These are phyloP conservation scores for Plumapathes pennacea DNA, from an alignment of 92 coral and sea anemone species.

Conservation along the genomic window DNA sequence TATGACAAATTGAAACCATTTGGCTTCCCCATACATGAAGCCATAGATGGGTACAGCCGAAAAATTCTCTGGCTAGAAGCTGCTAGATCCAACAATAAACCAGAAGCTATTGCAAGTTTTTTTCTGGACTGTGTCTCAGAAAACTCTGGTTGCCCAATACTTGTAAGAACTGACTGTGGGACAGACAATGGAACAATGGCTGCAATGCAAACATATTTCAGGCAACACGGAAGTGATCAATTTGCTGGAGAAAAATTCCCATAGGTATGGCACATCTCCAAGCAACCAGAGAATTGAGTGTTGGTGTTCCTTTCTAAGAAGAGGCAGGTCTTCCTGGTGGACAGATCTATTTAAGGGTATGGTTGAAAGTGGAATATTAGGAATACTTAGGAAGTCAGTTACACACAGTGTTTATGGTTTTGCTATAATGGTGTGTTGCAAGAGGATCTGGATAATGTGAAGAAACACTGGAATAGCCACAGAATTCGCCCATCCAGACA, in stretches of 20 bases:
- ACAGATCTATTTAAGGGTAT: constrained; percentile 34
- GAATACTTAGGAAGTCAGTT: too few species aligned
- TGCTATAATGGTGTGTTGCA: too few species aligned
- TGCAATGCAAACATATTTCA: constrained; percentile 48
- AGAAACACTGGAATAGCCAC: constrained; percentile 49
- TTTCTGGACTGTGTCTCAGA: constrained; percentile 33
- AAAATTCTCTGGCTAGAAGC: constrained; percentile 45
- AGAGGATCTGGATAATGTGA: constrained; percentile 57
- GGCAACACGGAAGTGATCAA: constrained; percentile 1
- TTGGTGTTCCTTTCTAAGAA: constrained; percentile 25
- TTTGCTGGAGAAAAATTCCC: constrained; percentile 18
- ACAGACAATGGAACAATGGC: constrained; percentile 60
- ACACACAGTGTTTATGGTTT: constrained; percentile 39
- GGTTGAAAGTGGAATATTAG: constrained; percentile 13
- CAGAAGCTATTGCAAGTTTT: constrained; percentile 34
- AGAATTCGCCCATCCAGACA: constrained; percentile 49
- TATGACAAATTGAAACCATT: constrained; percentile 38
- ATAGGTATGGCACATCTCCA: constrained; percentile 25
- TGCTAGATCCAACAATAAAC: constrained; percentile 39
- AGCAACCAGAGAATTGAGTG: constrained; percentile 31
- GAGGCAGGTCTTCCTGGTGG: constrained; percentile 25
- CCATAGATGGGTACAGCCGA: constrained; percentile 58
- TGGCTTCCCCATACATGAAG: constrained; percentile 51
- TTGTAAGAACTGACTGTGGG: constrained; percentile 38
- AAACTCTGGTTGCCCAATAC: constrained; percentile 37